Conservation (phyloP, 2,797 vertebrate genomes). For the Enteromius unitaeniatus region DNA sequence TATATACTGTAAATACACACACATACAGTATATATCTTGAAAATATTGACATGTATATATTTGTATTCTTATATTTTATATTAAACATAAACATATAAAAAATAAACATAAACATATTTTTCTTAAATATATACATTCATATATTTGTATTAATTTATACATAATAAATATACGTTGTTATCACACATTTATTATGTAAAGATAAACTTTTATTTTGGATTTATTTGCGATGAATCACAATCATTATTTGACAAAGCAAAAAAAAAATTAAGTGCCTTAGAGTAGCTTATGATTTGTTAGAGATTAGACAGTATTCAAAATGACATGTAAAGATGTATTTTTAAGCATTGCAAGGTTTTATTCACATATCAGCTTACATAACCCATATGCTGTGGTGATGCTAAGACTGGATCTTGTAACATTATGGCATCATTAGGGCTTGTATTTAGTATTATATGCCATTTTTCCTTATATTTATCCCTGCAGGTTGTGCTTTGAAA, state of each 20-base stretch:
- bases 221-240: no score
- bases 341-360: not conserved
- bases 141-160: no score
- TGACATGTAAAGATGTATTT: not conserved
- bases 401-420: not conserved
- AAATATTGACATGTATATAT: no score
- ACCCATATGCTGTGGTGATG: not conserved
- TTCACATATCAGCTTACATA: not conserved
- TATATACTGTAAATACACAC: no score
- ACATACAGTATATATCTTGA: no score
- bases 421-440: not conserved
- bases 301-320: not conserved
- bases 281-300: not conserved
- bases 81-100: no score
- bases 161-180: no score
- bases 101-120: no score
- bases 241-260: not conserved
- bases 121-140: no score
- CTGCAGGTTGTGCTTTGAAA: not conserved
- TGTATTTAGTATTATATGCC: not conserved
- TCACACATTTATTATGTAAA: no score
- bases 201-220: no score
- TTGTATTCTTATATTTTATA: no score
- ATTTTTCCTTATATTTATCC: not conserved
- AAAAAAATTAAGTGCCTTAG: not conserved